A percentile compares a stretch with the other conserved stretches of the same genome.
Conservation (phyloP, 2,113 vertebrate species). For the Corvus moneduloides region DNA sequence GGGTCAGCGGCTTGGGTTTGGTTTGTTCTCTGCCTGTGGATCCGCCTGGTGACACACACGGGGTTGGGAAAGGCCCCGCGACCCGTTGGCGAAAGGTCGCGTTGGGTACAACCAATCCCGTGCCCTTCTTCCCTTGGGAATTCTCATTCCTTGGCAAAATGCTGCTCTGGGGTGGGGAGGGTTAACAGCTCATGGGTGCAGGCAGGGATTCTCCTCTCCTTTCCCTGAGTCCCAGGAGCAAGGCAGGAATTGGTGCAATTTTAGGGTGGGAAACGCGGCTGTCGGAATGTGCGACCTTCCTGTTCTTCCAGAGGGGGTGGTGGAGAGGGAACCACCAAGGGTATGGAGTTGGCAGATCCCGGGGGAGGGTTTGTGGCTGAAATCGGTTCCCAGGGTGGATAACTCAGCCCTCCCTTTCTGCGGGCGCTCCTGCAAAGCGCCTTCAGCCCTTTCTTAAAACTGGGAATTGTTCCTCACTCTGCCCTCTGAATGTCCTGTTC, state of each 20-base stretch:
- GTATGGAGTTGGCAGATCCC: rapidly evolving
- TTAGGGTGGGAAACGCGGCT: neutral
- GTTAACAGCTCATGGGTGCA: neutral
- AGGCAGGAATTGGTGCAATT: neutral
- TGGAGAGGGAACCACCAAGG: neutral
- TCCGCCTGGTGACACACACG: neutral
- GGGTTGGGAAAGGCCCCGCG: rapidly evolving
- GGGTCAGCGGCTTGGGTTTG: neutral
- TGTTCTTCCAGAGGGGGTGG: neutral
- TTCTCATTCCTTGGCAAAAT: neutral
- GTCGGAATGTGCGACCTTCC: rapidly evolving
- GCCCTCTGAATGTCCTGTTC: neutral
- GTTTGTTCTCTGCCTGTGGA: neutral
- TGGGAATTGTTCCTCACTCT: neutral
- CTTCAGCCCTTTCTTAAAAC: neutral
- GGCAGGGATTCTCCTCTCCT: neutral
- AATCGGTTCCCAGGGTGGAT: neutral
- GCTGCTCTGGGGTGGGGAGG: neutral
- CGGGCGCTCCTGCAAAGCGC: neutral
- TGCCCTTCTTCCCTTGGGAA: neutral
- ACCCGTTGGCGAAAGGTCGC: rapidly evolving
- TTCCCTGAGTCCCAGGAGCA: neutral
- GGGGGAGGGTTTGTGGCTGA: neutral
- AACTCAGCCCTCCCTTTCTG: neutral
- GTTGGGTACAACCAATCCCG: rapidly evolving